phyloP scores from a whole-genome alignment of 2,797 vertebrate genomes.

The Steatocranus sp. region DNA sequence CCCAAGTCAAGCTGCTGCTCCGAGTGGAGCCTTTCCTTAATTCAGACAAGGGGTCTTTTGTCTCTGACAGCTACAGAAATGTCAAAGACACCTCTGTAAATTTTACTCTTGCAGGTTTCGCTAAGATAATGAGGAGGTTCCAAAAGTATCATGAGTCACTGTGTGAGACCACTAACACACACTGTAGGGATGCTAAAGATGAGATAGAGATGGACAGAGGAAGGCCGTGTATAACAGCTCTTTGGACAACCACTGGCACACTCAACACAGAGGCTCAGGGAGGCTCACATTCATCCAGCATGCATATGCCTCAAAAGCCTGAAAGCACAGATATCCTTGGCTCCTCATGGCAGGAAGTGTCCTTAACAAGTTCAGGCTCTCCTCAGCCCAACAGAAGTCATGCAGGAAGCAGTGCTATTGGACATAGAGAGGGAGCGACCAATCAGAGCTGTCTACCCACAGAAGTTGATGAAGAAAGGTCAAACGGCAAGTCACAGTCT shows the following conservation, averaged over 20 bases:
- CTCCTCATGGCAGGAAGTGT: conserved; percentile 78
- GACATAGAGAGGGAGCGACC: neutral
- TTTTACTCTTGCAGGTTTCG: conserved; percentile 69
- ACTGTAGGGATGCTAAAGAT: conserved; percentile 36
- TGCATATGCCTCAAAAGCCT: neutral
- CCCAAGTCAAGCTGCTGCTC: conserved; percentile 69
- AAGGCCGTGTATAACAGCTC: conserved; percentile 78
- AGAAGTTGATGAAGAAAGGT: conserved; percentile 10
- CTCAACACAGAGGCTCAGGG: conserved; percentile 25
- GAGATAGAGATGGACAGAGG: neutral
- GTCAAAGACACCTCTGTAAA: conserved; percentile 42
- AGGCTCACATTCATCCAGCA: neutral
- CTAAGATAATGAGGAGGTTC: conserved; percentile 72
- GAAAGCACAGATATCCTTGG: conserved; percentile 39
- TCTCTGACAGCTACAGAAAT: conserved; percentile 81
- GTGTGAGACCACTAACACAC: conserved; percentile 69
- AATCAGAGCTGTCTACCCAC: conserved; percentile 28
- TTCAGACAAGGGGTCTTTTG: conserved; percentile 78
- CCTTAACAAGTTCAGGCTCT: conserved; percentile 58
- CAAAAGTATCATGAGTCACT: conserved; percentile 83
- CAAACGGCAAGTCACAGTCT: neutral
- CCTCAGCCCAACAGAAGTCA: neutral
- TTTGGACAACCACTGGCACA: conserved; percentile 77
- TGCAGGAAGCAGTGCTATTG: neutral
- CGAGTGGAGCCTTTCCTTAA: conserved; percentile 72